Percentiles rank a stretch among this genome's conserved stretches.
phyloP scores from a whole-genome alignment of 2,797 vertebrate genomes.

The Ptychadena robeensis region DNA sequence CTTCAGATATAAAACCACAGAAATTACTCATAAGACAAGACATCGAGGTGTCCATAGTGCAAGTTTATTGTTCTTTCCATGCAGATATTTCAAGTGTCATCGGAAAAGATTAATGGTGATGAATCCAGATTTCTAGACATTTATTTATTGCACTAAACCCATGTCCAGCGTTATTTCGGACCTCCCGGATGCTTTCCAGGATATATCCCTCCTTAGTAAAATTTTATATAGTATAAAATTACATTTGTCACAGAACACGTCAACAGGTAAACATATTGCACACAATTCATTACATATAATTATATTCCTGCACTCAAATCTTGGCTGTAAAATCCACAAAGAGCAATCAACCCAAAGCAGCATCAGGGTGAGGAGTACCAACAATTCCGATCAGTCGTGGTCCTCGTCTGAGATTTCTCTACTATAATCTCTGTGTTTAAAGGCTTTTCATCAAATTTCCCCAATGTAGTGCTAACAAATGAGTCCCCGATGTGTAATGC shows the following conservation, averaged over 20 bases:
- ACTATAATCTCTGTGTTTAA: no score
- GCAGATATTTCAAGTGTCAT: not conserved
- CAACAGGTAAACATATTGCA: not conserved
- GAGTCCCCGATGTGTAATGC: no score
- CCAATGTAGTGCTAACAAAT: no score
- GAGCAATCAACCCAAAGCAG: no score
- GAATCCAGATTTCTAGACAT: not conserved
- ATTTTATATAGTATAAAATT: not conserved
- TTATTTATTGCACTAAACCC: not conserved
- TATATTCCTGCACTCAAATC: no score
- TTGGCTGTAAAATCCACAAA: no score
- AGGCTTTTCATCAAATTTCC: no score
- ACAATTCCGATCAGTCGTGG: not conserved
- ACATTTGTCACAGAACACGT: not conserved
- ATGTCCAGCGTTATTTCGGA: not conserved
- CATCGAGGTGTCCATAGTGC: not conserved
- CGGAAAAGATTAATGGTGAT: no score
- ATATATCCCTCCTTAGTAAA: not conserved
- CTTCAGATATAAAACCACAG: no score
- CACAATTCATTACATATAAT: not conserved
- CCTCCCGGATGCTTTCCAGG: not conserved
- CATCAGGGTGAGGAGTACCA: not conserved
- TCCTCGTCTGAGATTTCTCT: no score
- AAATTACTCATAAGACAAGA: no score
- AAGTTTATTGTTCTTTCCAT: not conserved